phyloP scores from a whole-genome alignment of 2,888 invertebrate species.

The Keiferia lycopersicella region DNA sequence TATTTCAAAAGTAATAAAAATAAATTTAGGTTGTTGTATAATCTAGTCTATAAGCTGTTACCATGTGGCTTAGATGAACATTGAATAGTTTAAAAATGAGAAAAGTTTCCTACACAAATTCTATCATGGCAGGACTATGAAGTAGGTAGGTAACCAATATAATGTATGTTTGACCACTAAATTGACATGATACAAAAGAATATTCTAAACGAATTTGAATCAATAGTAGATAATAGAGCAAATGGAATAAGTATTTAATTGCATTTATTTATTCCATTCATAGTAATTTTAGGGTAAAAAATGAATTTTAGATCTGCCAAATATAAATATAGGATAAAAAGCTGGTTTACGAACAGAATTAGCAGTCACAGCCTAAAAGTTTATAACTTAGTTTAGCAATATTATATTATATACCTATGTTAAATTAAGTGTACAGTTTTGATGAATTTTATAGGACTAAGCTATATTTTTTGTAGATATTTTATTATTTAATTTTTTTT shows the following conservation, averaged over 20 bases:
- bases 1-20: constrained; percentile 82
- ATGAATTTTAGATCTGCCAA: not conserved
- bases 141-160: no score
- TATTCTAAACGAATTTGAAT: not conserved
- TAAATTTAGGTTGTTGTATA: constrained; percentile 44
- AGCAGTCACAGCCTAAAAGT: not conserved
- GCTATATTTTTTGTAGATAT: constrained; percentile 1
- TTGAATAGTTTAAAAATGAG: not conserved
- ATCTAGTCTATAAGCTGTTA: constrained; percentile 78
- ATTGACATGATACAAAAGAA: not conserved
- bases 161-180: not conserved
- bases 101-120: not conserved
- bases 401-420: constrained; percentile 7
- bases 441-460: not conserved
- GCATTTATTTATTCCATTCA: not conserved
- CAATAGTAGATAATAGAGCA: no score
- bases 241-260: not conserved
- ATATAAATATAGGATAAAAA: not conserved
- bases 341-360: not conserved
- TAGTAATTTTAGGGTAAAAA: not conserved
- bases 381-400: constrained; percentile 1
- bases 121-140: not conserved
- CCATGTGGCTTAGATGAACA: constrained; percentile 55
- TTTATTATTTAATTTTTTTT: not conserved
- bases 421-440: constrained; percentile 1